Evolutionary conservation across 2,888 invertebrate genomes (phyloP).

Genomic region (Ectemnius continuus): DNA sequence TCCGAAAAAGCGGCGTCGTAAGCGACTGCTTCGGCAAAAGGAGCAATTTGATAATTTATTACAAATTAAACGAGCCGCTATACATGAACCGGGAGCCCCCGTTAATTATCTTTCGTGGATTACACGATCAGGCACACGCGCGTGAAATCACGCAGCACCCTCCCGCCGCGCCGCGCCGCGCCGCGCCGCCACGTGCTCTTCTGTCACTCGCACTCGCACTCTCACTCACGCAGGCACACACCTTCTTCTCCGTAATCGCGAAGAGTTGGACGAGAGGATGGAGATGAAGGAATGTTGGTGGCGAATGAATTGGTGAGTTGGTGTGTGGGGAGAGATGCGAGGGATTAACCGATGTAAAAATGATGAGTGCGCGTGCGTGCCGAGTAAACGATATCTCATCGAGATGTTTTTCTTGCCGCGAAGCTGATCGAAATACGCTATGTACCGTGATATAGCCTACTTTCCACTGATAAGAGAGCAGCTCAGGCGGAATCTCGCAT

Average conservation of each 20-base stretch:
- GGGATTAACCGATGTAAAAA: neutral
- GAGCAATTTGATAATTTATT: slow-evolving; percentile 21
- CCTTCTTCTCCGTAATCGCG: too few relatives aligned
- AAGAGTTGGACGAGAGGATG: too few relatives aligned
- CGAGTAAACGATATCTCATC: neutral
- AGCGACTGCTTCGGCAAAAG: neutral
- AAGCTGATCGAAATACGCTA: neutral
- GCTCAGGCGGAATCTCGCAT: neutral
- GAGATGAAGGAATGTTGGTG: too few relatives aligned
- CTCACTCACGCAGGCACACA: too few relatives aligned
- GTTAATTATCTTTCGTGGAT: slow-evolving; percentile 58
- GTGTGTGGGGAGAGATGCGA: too few relatives aligned
- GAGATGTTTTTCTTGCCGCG: neutral
- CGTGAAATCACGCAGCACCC: slow-evolving; percentile 42
- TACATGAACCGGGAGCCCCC: slow-evolving; percentile 12
- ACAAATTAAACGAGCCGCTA: slow-evolving; percentile 23
- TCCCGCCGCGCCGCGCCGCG: too few relatives aligned
- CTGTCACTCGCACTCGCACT: too few relatives aligned
- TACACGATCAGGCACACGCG: slow-evolving; percentile 50
- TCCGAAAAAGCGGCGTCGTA: neutral
- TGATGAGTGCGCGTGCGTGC: neutral
- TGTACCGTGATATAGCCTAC: neutral
- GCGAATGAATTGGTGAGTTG: too few relatives aligned
- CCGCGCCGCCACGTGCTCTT: too few relatives aligned
- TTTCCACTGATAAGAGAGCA: neutral